Percentiles rank a stretch among this genome's conserved stretches.
Evolutionary conservation across 2,797 vertebrate species (phyloP).

Genomic region (Tauraco hartlaubi): DNA sequence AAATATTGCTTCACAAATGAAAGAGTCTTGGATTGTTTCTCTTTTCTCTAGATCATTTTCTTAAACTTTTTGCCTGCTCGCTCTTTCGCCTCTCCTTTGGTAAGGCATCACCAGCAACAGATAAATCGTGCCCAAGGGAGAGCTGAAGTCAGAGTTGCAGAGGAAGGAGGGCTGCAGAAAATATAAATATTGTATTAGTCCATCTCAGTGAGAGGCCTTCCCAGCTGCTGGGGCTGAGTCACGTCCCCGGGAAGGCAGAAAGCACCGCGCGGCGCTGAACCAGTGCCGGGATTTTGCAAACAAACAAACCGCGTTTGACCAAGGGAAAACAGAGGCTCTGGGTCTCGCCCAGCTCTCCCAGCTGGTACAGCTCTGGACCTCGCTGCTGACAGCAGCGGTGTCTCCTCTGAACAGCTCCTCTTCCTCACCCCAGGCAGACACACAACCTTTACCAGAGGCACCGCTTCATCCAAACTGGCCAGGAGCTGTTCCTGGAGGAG

Average conservation of each 20-base stretch:
- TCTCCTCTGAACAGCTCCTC: fast-evolving
- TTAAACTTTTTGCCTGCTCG: not conserved
- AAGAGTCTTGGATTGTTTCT: not conserved
- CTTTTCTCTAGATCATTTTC: not conserved
- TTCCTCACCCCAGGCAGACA: not conserved
- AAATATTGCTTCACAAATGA: not conserved
- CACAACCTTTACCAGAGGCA: not conserved
- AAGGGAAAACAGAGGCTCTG: not conserved
- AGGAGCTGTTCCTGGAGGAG: not conserved
- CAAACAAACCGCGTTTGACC: not conserved
- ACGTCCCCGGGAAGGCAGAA: not conserved
- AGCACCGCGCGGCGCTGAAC: fast-evolving
- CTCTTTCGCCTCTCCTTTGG: not conserved
- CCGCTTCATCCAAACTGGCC: fast-evolving
- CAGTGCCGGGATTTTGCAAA: not conserved
- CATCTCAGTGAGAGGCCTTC: not conserved
- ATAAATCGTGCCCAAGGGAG: not conserved
- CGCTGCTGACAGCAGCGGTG: not conserved
- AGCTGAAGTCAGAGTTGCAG: not conserved
- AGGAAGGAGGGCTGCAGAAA: not conserved
- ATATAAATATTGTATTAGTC: not conserved
- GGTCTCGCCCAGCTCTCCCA: not conserved
- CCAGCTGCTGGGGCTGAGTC: not conserved
- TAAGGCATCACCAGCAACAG: not conserved
- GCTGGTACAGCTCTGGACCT: not conserved